phyloP scores from a whole-genome alignment of 2,113 vertebrate species.

The Malurus alboscapulatus region DNA sequence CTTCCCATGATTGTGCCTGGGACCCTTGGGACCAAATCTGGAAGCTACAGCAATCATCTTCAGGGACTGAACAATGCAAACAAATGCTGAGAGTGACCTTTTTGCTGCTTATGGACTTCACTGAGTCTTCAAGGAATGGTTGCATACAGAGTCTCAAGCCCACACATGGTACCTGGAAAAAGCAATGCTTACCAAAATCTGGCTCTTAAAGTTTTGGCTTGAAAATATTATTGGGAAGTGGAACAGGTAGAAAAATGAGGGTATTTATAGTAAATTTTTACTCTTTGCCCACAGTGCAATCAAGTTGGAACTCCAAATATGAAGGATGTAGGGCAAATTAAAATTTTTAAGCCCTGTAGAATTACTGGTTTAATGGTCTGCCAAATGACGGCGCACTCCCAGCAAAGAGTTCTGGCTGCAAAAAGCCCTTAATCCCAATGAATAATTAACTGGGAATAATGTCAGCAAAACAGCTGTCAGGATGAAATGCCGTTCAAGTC shows the following conservation, averaged over 20 bases:
- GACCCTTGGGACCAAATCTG: not conserved
- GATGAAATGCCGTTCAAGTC: not conserved
- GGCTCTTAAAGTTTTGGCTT: not conserved
- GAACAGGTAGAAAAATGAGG: not conserved
- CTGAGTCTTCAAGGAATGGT: not conserved
- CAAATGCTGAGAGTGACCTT: not conserved
- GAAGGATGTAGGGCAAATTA: not conserved
- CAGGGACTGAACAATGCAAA: not conserved
- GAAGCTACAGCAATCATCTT: not conserved
- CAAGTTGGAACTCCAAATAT: not conserved
- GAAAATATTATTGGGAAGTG: not conserved
- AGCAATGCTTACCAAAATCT: not conserved
- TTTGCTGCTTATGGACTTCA: not conserved
- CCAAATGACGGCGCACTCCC: not conserved
- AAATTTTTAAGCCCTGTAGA: not conserved
- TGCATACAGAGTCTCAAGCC: not conserved
- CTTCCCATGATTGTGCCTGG: not conserved
- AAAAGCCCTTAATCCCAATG: conserved; percentile 52
- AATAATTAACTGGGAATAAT: conserved; percentile 29
- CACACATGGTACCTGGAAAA: not conserved
- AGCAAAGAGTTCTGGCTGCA: not conserved
- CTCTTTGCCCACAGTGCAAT: not conserved
- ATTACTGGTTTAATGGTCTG: conserved; percentile 9
- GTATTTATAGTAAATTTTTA: not conserved
- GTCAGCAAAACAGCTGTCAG: conserved; percentile 57